phyloP scores from a whole-genome alignment of 2,797 vertebrate genomes.

The Tenualosa thibaudeaui region DNA sequence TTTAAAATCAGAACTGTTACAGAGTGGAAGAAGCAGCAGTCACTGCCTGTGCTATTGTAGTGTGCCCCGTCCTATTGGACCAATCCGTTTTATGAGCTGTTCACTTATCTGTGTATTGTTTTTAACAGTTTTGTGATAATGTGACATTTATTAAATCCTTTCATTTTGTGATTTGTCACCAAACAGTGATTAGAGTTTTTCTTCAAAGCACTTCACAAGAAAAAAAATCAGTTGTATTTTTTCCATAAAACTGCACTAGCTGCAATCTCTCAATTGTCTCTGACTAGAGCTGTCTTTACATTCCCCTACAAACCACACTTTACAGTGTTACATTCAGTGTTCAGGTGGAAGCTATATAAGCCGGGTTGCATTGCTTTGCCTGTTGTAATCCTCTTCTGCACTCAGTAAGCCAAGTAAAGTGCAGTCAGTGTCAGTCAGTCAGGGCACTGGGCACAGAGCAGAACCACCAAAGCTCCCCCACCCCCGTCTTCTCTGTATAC shows the following conservation, averaged over 20 bases:
- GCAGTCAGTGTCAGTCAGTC: neutral
- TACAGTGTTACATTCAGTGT: neutral
- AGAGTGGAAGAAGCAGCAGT: neutral
- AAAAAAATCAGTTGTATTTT: neutral
- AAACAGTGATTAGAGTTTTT: neutral
- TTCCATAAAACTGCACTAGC: neutral
- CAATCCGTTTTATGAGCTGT: neutral
- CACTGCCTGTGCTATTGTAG: neutral
- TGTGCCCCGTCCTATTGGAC: neutral
- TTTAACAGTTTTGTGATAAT: neutral
- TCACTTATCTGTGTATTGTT: neutral
- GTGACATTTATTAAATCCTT: constrained; percentile 10
- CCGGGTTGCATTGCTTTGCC: neutral
- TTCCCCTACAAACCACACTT: neutral
- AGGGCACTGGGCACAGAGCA: neutral
- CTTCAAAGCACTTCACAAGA: neutral
- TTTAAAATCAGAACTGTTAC: neutral
- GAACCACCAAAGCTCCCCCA: neutral
- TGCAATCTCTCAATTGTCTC: neutral
- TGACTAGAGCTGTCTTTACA: neutral
- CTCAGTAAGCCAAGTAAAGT: neutral
- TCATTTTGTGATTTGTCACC: neutral
- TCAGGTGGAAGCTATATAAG: neutral
- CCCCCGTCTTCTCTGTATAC: neutral
- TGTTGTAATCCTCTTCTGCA: neutral